phyloP scores from a whole-genome alignment of 2,113 vertebrate species.

The Ia io region DNA sequence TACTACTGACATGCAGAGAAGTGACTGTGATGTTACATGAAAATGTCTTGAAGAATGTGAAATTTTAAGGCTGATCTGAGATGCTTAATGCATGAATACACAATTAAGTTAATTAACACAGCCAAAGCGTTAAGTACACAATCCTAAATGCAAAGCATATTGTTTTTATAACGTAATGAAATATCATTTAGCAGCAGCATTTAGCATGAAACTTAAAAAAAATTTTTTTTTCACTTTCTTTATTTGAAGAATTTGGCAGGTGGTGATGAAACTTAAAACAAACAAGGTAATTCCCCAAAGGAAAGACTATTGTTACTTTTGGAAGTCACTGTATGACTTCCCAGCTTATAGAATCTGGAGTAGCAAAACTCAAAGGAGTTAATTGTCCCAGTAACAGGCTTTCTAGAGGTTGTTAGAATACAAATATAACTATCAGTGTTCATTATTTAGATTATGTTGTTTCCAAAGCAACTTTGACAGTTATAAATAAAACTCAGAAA shows the following conservation, averaged over 20 bases:
- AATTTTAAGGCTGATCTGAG: constrained; percentile 36
- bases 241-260: constrained; percentile 46
- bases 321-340: background rate
- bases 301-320: background rate
- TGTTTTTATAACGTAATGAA: constrained; percentile 46
- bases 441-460: constrained; percentile 59
- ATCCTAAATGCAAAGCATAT: background rate
- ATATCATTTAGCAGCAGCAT: background rate
- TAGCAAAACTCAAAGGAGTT: background rate
- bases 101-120: constrained; percentile 53
- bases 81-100: constrained; percentile 6
- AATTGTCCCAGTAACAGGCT: background rate
- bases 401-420: constrained; percentile 40
- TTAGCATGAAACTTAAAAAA: background rate
- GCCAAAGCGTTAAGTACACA: background rate
- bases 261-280: constrained; percentile 26
- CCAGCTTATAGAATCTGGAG: background rate
- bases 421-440: constrained; percentile 44
- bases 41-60: constrained; percentile 41
- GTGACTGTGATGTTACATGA: background rate
- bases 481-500: constrained; percentile 64
- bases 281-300: constrained; percentile 5
- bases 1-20: background rate
- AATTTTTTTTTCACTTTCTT: background rate
- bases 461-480: constrained; percentile 62